Evolutionary conservation across 2,888 invertebrate genomes (phyloP).

Genomic region (Aporophyla nigra): DNA sequence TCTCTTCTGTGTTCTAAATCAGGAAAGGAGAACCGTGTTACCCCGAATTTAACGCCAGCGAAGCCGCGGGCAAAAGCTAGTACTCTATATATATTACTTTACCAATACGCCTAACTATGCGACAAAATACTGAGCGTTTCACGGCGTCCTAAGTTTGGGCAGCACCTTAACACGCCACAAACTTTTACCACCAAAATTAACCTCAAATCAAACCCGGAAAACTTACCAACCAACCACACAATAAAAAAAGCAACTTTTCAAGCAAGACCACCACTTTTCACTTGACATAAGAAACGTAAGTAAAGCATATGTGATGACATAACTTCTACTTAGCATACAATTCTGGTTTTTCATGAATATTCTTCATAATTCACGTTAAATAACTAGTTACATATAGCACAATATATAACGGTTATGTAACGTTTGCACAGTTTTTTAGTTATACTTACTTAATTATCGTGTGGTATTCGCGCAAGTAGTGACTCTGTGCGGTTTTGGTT

Average conservation of each 20-base stretch:
- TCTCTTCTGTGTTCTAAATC: too few species aligned
- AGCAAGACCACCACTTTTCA: constrained; percentile 24
- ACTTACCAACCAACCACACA: neutral
- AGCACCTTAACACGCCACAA: too few species aligned
- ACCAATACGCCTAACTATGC: too few species aligned
- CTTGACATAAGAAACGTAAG: constrained; percentile 30
- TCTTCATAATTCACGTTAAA: constrained; percentile 64
- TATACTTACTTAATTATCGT: constrained; percentile 52
- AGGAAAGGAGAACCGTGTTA: too few species aligned
- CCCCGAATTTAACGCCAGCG: too few species aligned
- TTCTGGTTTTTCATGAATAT: constrained; percentile 66
- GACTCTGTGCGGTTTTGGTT: constrained; percentile 5
- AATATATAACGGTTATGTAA: constrained; percentile 61
- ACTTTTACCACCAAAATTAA: neutral
- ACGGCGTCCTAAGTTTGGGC: too few species aligned
- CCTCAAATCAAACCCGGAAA: neutral
- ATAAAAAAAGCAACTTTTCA: constrained; percentile 16
- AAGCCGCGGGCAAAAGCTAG: too few species aligned
- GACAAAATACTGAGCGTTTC: too few species aligned
- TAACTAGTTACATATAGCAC: constrained; percentile 60
- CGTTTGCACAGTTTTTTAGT: constrained; percentile 44
- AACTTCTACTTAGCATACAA: constrained; percentile 29
- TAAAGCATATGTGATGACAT: constrained; percentile 29
- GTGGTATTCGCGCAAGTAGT: constrained; percentile 39
- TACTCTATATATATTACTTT: too few species aligned